Conservation (phyloP, 2,888 invertebrate species). For the Volucella bombylans region DNA sequence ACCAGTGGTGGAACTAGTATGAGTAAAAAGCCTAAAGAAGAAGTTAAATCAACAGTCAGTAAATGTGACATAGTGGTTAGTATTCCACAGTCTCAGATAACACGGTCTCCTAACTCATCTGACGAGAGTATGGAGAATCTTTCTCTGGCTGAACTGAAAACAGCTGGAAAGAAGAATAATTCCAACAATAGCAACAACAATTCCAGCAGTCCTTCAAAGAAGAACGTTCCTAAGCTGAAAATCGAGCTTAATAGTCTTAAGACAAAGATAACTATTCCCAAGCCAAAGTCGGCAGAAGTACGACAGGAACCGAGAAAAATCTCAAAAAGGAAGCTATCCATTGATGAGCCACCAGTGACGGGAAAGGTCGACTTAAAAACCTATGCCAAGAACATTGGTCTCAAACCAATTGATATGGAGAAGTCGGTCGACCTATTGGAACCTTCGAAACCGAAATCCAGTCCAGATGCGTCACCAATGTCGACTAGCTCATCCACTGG, state of each 20-base stretch:
- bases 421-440: constrained; percentile 66
- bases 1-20: constrained; percentile 60
- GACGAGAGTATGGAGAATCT: constrained; percentile 79
- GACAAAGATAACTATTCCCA: constrained; percentile 77
- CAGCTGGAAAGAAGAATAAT: constrained; percentile 78
- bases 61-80: constrained; percentile 81
- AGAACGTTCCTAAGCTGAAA: constrained; percentile 80
- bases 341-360: constrained; percentile 75
- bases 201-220: constrained; percentile 58
- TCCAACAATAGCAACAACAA: constrained; percentile 6
- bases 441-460: constrained; percentile 76
- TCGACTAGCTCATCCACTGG: constrained; percentile 79
- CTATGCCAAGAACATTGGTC: constrained; percentile 81
- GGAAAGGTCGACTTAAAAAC: constrained; percentile 80
- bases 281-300: constrained; percentile 78
- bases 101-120: constrained; percentile 76
- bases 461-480: constrained; percentile 80
- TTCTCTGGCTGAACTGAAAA: constrained; percentile 79
- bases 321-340: constrained; percentile 76
- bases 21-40: constrained; percentile 62
- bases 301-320: constrained; percentile 75
- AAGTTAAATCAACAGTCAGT: constrained; percentile 69
- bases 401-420: constrained; percentile 79
- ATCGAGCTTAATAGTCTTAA: constrained; percentile 80
- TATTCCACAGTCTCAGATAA: constrained; percentile 80